phyloP scores from a whole-genome alignment of 2,888 invertebrate genomes.

The Barypeithes pellucidus region DNA sequence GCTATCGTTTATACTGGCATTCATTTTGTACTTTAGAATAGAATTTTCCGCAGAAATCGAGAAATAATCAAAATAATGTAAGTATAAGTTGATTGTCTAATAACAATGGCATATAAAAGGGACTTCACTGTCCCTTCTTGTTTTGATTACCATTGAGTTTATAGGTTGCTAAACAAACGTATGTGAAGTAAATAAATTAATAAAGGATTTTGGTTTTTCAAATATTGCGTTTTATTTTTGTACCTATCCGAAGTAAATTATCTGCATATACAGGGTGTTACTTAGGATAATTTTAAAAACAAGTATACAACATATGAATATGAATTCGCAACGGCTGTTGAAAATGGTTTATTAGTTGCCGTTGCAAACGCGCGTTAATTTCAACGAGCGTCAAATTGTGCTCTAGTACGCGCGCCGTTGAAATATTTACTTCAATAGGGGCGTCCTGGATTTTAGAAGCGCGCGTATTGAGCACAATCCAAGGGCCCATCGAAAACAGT shows the following conservation, averaged over 20 bases:
- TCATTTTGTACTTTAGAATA: constrained; percentile 42
- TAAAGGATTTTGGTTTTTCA: constrained; percentile 53
- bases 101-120: constrained; percentile 33
- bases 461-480: too few species aligned
- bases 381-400: too few species aligned
- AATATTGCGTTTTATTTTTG: constrained; percentile 20
- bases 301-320: too few species aligned
- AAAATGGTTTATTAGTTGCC: too few species aligned
- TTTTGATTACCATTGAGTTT: constrained; percentile 41
- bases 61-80: constrained; percentile 21
- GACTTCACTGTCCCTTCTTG: constrained; percentile 6
- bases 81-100: constrained; percentile 40
- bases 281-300: too few species aligned
- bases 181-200: constrained; percentile 51
- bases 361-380: too few species aligned
- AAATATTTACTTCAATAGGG: too few species aligned
- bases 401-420: too few species aligned
- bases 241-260: not conserved
- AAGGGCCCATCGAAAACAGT: too few species aligned
- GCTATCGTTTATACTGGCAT: constrained; percentile 26
- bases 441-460: too few species aligned
- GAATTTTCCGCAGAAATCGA: constrained; percentile 19
- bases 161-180: constrained; percentile 34
- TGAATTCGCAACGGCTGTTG: too few species aligned
- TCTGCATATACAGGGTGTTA: too few species aligned